A percentile compares a stretch with the other conserved stretches of the same genome.
Conservation (phyloP, 2,113 vertebrate genomes). For the Peromyscus leucopus region DNA sequence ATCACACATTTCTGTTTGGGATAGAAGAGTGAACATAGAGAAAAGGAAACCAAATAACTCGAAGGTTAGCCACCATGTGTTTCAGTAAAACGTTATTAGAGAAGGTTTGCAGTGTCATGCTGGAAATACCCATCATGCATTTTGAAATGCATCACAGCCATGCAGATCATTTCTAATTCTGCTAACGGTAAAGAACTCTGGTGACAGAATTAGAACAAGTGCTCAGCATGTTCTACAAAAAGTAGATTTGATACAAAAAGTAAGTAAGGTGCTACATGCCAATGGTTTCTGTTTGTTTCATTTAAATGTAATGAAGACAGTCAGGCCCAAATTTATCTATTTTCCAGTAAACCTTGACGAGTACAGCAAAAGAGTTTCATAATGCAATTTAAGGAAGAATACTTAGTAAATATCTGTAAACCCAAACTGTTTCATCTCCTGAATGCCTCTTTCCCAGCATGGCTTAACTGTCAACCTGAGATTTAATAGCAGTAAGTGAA, state of each 20-base stretch:
- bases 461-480: constrained; percentile 81
- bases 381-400: constrained; percentile 68
- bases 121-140: constrained; percentile 81
- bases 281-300: constrained; percentile 59
- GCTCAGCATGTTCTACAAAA: not conserved
- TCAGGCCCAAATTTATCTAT: constrained; percentile 66
- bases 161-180: constrained; percentile 49
- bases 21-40: constrained; percentile 83
- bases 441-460: constrained; percentile 85
- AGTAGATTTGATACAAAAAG: not conserved
- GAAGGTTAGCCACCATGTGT: constrained; percentile 65
- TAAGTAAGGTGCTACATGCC: constrained; percentile 30
- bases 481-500: constrained; percentile 75
- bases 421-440: constrained; percentile 78
- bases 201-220: constrained; percentile 25
- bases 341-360: constrained; percentile 78
- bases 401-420: constrained; percentile 70
- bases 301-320: constrained; percentile 63
- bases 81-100: constrained; percentile 73
- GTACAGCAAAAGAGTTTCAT: constrained; percentile 61
- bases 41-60: constrained; percentile 75
- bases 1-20: constrained; percentile 86
- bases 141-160: constrained; percentile 72
- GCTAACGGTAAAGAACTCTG: constrained; percentile 38
- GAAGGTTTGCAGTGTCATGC: constrained; percentile 84